Percentiles rank a stretch among this genome's conserved stretches.
phyloP scores from a whole-genome alignment of 2,113 vertebrate genomes.

The Capreolus pygargus region DNA sequence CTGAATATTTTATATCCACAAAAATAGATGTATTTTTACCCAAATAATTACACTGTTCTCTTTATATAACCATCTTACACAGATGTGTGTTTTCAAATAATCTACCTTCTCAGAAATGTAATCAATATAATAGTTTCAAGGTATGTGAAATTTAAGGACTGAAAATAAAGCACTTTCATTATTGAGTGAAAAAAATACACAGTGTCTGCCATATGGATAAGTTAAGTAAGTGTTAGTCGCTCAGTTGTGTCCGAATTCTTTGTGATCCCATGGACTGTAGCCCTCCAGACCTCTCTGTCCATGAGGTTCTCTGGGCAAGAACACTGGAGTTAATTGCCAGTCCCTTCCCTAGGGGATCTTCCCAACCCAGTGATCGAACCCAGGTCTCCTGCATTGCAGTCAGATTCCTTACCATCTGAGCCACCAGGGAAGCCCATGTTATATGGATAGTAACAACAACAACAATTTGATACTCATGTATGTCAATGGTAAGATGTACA shows the following conservation, averaged over 20 bases:
- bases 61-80: background rate
- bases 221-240: background rate
- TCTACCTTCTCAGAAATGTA: background rate
- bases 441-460: background rate
- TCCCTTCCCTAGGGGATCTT: background rate
- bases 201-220: background rate
- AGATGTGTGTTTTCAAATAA: slow-evolving; percentile 34
- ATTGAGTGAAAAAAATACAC: background rate
- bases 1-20: background rate
- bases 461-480: background rate
- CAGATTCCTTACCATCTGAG: background rate
- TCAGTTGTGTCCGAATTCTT: background rate
- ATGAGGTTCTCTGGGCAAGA: background rate
- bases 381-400: background rate
- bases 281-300: background rate
- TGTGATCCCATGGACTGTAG: background rate
- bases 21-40: background rate
- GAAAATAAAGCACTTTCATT: background rate
- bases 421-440: background rate
- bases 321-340: background rate
- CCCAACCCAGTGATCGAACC: background rate
- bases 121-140: slow-evolving; percentile 14
- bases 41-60: background rate
- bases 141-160: background rate
- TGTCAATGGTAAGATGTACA: background rate